phyloP scores from a whole-genome alignment of 64 coral and sea anemone genomes.

The Montipora foliosa region DNA sequence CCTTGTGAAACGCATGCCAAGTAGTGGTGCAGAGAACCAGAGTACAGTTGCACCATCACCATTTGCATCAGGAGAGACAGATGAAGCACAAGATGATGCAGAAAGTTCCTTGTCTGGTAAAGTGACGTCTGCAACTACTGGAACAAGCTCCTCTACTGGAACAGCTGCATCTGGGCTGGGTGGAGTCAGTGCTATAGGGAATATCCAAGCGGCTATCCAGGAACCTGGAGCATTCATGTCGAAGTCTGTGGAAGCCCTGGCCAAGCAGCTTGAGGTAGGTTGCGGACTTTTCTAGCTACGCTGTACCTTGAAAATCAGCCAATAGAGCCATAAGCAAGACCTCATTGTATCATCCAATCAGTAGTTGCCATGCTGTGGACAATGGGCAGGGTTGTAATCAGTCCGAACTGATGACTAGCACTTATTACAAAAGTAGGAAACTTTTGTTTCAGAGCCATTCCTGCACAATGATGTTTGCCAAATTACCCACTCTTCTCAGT shows the following conservation, averaged over 20 bases:
- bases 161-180: background rate
- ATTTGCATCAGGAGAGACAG: constrained; percentile 60
- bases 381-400: no score
- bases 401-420: no score
- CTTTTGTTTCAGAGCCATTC: no score
- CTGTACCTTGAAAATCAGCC: no score
- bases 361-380: no score
- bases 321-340: no score
- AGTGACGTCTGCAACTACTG: background rate
- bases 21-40: constrained; percentile 21
- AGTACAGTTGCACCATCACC: constrained; percentile 45
- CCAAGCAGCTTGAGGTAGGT: constrained; percentile 69
- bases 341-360: no score
- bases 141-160: constrained; percentile 14
- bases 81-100: constrained; percentile 25
- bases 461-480: no score
- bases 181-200: constrained; percentile 19
- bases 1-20: constrained; percentile 59
- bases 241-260: constrained; percentile 54
- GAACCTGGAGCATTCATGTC: constrained; percentile 41
- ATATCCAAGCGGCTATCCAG: background rate
- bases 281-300: no score
- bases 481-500: no score
- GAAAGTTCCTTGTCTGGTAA: constrained; percentile 34
- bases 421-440: no score